Conservation (phyloP, 2,113 vertebrate species). For the Morphnarchus princeps region DNA sequence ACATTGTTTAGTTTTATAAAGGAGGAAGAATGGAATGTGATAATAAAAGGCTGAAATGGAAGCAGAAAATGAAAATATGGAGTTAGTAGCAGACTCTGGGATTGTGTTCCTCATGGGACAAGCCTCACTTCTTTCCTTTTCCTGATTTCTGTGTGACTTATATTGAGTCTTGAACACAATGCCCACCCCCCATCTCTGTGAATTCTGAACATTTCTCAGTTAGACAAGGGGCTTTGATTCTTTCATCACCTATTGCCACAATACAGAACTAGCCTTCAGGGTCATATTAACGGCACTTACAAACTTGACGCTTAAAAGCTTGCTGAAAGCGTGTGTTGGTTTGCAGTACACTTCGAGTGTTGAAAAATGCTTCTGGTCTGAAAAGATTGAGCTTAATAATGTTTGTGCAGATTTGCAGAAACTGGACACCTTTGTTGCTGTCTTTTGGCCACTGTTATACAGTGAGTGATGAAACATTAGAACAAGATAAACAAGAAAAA, state of each 20-base stretch:
- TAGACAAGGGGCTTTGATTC: not conserved
- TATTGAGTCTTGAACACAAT: not conserved
- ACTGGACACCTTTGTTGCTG: not conserved
- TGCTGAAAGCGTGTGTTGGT: not conserved
- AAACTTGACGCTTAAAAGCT: not conserved
- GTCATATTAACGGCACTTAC: not conserved
- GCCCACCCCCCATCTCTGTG: not conserved
- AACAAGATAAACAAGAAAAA: not conserved
- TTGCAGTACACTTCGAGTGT: not conserved
- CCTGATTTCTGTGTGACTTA: not conserved
- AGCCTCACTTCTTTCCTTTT: not conserved
- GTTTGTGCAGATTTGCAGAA: not conserved
- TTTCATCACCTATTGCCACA: not conserved
- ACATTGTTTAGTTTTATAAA: not conserved
- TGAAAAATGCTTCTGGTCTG: not conserved
- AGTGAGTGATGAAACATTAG: not conserved
- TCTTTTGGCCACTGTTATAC: not conserved
- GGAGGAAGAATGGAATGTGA: not conserved
- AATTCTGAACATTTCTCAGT: not conserved
- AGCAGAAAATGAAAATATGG: not conserved
- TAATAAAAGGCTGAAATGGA: not conserved
- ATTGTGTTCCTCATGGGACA: not conserved
- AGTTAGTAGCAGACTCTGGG: not conserved
- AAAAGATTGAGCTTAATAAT: not conserved
- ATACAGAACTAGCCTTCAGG: not conserved